Base-by-base conservation (phyloP, 2,797 vertebrate species). In the Chromis chromis region DNA sequence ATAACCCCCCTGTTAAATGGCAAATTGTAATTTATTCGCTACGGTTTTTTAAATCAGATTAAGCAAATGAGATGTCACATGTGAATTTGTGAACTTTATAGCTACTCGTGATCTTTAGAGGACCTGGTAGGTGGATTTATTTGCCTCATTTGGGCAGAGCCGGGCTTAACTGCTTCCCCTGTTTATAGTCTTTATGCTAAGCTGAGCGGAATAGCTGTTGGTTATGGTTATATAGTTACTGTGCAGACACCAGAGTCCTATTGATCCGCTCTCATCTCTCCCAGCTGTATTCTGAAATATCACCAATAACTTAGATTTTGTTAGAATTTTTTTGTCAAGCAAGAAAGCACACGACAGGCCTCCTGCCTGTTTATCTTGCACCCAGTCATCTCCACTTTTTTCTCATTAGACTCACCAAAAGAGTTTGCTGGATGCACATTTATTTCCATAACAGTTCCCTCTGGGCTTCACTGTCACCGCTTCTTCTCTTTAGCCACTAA, bases 381-480 rank as follows among this genome's bases (percentile, higher is more conserved):
- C 40, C 31, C 56, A 57, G 40, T 74, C 76, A 48, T 70, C 69
- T 79, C 44, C n/a, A 39, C 24, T 70, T 86, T 64, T 5, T 75
- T 65, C 70, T 84, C 69, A 82, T 88, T 84, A 80, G 73, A n/a
- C 60, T 79, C 62, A 39, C 50, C 36, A 36, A 61, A 74, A 74
- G 28, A 57, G 49, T 65, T 88, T 50, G 59, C 33, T 65, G 44
- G 65, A 71, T 65, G 56, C 80, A 69, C 59, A 79, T 83, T 74
- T 9, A 83, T 87, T 86, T 84, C 66, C 60, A 81, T 79, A 81
- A 76, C 73, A 53, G 27, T 78, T 87, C 71, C 82, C 77, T 65
- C 50, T 33, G 68, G 60, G 70, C 42, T 54, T 77, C 9, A 76
- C 58, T 76, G 76, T 78, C 81, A 86, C 73, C 11, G 55, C 24